Base-by-base conservation (phyloP, 2,113 vertebrate species). In the Manacus vitellinus region DNA sequence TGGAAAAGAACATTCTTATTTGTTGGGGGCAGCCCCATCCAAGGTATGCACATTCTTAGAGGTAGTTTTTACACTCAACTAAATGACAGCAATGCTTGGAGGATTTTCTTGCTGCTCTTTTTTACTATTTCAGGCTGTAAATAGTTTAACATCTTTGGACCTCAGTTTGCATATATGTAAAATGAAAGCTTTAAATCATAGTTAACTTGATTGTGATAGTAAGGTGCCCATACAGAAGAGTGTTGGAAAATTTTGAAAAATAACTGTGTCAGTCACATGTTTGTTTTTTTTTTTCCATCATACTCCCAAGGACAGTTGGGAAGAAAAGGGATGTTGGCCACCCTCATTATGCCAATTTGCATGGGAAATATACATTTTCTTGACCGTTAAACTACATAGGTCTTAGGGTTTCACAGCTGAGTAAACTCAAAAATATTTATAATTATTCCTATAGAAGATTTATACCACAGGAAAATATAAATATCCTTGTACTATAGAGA, bases 221-320 rank as follows among this genome's bases (percentile, higher is more conserved):
- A 27, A 52, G 19, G 9, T 61, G 7, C 3, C 18, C 10, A 39
- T 51, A 47, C 1, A 2, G 21, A 80, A 86, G 6, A 39, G 1
- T 58, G 35, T 0, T 35, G 12, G 27, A 63, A 44, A 55, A 39
- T 28, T 79, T 63, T 76, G 23, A 12, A 82, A 68, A 68, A 17
- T 21, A 46, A 31, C 14, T 23, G 6, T 49, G 10, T 23, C 18
- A 14, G 0, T 61, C 24, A 30, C 20, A 5, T 55, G 2, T 15
- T 33, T 0, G 43, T 44, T 5, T 78, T 54, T 49, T 0, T 66
- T 14, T 86, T 63, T 41, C 56, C 19, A 25, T 73, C 41, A n/a
- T 59, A 37, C n/a, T 81, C 9, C 27, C 6, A 56, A 52, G 27
- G 9, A 3, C 10, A 33, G 0, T 5, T 77, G 4, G 22, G 15